Evolutionary conservation across 2,888 invertebrate genomes (phyloP).

Genomic region (Drosophila leonis): DNA sequence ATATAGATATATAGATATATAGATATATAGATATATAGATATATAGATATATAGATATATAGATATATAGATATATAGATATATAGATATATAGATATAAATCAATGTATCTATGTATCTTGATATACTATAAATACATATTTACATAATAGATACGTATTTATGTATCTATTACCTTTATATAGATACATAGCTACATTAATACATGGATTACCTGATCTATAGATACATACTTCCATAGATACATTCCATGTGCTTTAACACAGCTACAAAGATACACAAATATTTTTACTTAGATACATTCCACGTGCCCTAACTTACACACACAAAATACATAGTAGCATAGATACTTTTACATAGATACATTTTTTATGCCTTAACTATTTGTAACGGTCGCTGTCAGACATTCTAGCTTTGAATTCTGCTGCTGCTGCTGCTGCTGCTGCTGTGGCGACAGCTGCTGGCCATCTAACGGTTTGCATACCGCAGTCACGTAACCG

Average conservation of each 20-base stretch:
- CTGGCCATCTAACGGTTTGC: constrained; percentile 71
- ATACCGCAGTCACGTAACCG: constrained; percentile 73
- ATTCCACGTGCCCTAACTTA: neutral
- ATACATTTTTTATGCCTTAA: constrained; percentile 24
- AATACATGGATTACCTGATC: neutral
- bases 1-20: neutral
- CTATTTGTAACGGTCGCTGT: constrained; percentile 48
- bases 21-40: neutral
- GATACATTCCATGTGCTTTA: neutral
- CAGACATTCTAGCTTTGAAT: constrained; percentile 49
- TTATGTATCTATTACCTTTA: too few relatives aligned
- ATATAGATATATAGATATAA: too few relatives aligned
- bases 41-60: neutral
- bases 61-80: neutral
- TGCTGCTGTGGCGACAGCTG: constrained; percentile 59
- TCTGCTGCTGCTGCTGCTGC: constrained; percentile 16
- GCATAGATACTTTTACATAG: constrained; percentile 4
- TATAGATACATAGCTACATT: neutral
- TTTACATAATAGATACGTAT: too few relatives aligned
- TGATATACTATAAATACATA: too few relatives aligned
- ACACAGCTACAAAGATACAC: too few relatives aligned
- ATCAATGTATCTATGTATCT: too few relatives aligned
- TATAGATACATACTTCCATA: neutral
- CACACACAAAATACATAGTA: neutral
- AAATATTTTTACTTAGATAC: neutral